Evolutionary conservation across 2,888 invertebrate genomes (phyloP).

Genomic region (Rhingia campestris): DNA sequence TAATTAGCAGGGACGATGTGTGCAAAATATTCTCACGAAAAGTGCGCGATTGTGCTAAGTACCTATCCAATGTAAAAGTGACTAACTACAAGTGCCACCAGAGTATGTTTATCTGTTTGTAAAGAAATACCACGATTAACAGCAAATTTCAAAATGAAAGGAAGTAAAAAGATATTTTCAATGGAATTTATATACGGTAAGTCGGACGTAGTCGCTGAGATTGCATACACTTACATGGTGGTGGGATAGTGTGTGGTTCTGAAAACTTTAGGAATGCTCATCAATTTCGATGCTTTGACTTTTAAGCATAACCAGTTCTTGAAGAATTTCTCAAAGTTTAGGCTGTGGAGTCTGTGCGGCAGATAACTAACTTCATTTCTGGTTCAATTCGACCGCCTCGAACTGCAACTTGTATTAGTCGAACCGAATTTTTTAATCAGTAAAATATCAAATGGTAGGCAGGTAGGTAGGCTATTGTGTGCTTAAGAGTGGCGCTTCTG

Average conservation of each 20-base stretch:
- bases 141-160: slow-evolving; percentile 35
- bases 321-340: slow-evolving; percentile 54
- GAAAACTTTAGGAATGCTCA: slow-evolving; percentile 66
- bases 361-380: slow-evolving; percentile 32
- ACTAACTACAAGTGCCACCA: slow-evolving; percentile 38
- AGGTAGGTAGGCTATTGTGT: slow-evolving; percentile 1
- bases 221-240: slow-evolving; percentile 4
- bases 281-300: slow-evolving; percentile 66
- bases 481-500: slow-evolving; percentile 25
- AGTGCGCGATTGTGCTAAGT: slow-evolving; percentile 37
- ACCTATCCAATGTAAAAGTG: slow-evolving; percentile 33
- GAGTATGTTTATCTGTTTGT: slow-evolving; percentile 24
- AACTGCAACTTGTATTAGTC: background rate
- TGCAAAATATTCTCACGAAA: slow-evolving; percentile 52
- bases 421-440: background rate
- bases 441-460: background rate
- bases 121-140: slow-evolving; percentile 48
- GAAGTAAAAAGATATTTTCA: slow-evolving; percentile 49
- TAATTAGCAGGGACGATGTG: slow-evolving; percentile 39
- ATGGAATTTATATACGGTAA: slow-evolving; percentile 65
- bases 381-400: background rate
- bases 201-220: slow-evolving; percentile 28
- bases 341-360: slow-evolving; percentile 25
- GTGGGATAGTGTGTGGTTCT: slow-evolving; percentile 32
- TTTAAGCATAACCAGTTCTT: slow-evolving; percentile 69